A percentile compares a stretch with the other conserved stretches of the same genome.
Evolutionary conservation across 2,113 vertebrate genomes (phyloP).

Genomic region (Morone saxatilis): DNA sequence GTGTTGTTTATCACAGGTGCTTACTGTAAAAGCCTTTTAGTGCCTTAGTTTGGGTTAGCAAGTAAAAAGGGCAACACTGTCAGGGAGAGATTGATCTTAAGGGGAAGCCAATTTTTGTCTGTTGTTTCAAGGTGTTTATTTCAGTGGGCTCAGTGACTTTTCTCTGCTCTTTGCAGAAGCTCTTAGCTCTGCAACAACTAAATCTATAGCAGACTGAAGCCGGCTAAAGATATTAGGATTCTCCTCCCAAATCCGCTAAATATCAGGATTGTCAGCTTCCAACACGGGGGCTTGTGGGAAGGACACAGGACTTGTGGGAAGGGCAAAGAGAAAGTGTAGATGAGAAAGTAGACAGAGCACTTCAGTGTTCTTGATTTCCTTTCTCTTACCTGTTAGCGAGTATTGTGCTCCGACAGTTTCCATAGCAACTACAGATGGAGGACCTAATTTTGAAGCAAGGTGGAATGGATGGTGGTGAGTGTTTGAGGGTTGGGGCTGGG

Average conservation of each 20-base stretch:
- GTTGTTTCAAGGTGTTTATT: conserved; percentile 74
- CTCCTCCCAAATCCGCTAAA: conserved; percentile 72
- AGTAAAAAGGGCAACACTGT: conserved; percentile 72
- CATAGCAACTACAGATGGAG: conserved; percentile 75
- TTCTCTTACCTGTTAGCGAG: conserved; percentile 73
- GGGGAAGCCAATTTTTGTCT: conserved; percentile 63
- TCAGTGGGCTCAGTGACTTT: conserved; percentile 46
- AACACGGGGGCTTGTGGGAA: conserved; percentile 56
- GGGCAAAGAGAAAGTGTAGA: conserved; percentile 58
- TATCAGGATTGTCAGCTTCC: conserved; percentile 73
- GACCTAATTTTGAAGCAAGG: conserved; percentile 58
- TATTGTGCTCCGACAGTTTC: conserved; percentile 74
- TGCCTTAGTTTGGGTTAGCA: conserved; percentile 57
- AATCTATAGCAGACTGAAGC: conserved; percentile 66
- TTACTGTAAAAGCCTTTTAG: conserved; percentile 77
- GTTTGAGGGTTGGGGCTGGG: conserved; percentile 23
- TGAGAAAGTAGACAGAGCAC: conserved; percentile 60
- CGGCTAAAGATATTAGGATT: conserved; percentile 71
- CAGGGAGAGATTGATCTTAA: conserved; percentile 70
- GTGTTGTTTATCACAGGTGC: conserved; percentile 72
- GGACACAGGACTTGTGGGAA: conserved; percentile 52
- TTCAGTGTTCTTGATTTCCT: conserved; percentile 61
- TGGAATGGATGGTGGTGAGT: conserved; percentile 54
- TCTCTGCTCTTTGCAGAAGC: conserved; percentile 51
- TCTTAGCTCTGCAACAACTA: conserved; percentile 52